Evolutionary conservation across 2,113 vertebrate genomes (phyloP).

Genomic region (Meles meles): DNA sequence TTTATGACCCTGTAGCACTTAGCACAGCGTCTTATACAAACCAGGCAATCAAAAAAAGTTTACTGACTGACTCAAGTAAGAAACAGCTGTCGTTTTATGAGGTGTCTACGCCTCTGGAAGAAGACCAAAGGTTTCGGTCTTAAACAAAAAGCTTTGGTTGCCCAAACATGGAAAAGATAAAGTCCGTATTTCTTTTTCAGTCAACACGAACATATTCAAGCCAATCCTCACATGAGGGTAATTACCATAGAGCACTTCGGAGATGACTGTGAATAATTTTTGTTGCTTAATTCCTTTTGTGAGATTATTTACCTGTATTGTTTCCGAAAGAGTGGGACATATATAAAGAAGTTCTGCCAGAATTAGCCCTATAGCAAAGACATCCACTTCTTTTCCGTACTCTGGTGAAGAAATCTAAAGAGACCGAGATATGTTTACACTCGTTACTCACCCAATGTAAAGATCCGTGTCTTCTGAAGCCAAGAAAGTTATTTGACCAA

Average conservation of each 20-base stretch:
- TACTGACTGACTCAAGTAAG: not conserved
- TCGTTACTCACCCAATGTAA: not conserved
- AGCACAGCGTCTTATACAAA: not conserved
- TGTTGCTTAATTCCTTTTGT: not conserved
- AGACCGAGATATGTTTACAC: conserved; percentile 33
- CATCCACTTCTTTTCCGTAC: conserved; percentile 89
- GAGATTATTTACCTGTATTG: conserved; percentile 23
- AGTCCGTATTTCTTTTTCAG: not conserved
- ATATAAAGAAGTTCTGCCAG: conserved; percentile 87
- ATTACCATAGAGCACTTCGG: not conserved
- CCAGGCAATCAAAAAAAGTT: not conserved
- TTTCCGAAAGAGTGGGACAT: not conserved
- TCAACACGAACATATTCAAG: not conserved
- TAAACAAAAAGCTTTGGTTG: not conserved
- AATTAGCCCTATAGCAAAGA: conserved; percentile 91
- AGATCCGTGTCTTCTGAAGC: not conserved
- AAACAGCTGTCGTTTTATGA: not conserved
- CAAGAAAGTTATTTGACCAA: not conserved
- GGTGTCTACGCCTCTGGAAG: not conserved
- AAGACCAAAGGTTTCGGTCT: not conserved
- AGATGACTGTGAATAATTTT: not conserved
- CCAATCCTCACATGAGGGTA: not conserved
- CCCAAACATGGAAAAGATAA: not conserved
- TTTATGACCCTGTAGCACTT: not conserved
- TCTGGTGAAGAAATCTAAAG: conserved; percentile 58